Evolutionary conservation across 2,888 invertebrate species (phyloP).

Genomic region (Drosophila fulvimacula): DNA sequence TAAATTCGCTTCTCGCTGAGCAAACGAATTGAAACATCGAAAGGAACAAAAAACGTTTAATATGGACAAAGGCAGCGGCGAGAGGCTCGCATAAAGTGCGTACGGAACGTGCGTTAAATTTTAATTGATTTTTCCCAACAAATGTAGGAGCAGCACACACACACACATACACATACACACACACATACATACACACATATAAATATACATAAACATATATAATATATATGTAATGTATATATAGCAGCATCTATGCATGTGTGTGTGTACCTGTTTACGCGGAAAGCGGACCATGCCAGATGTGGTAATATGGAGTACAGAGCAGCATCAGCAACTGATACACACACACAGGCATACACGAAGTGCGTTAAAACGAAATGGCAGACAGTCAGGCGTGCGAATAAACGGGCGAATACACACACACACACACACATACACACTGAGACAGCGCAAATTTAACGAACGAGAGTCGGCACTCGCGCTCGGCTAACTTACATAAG

Average conservation of each 20-base stretch:
- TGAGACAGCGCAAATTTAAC: conserved; percentile 31
- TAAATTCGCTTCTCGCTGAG: conserved; percentile 41
- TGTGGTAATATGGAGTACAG: conserved; percentile 65
- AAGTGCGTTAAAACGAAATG: conserved; percentile 58
- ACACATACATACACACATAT: neutral
- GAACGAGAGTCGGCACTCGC: conserved; percentile 48
- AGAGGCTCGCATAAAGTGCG: conserved; percentile 31
- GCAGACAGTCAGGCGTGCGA: conserved; percentile 74
- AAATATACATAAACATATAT: neutral
- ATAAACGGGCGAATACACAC: conserved; percentile 46
- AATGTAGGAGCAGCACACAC: conserved; percentile 47
- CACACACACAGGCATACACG: conserved; percentile 28
- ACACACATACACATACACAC: neutral
- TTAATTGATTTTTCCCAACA: conserved; percentile 78
- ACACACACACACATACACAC: conserved; percentile 16
- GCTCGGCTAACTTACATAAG: conserved; percentile 36
- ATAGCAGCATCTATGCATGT: conserved; percentile 21
- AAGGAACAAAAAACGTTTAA: neutral
- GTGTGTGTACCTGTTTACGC: conserved; percentile 53
- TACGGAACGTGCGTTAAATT: conserved; percentile 68
- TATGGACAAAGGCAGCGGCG: conserved; percentile 8
- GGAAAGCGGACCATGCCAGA: conserved; percentile 61
- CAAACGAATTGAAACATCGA: conserved; percentile 12
- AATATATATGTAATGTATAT: conserved; percentile 5
- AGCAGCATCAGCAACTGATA: conserved; percentile 51